These are phyloP conservation scores for Orchesellides sinensis DNA, from an alignment of 2,888 invertebrate species.

Conservation along the genomic window DNA sequence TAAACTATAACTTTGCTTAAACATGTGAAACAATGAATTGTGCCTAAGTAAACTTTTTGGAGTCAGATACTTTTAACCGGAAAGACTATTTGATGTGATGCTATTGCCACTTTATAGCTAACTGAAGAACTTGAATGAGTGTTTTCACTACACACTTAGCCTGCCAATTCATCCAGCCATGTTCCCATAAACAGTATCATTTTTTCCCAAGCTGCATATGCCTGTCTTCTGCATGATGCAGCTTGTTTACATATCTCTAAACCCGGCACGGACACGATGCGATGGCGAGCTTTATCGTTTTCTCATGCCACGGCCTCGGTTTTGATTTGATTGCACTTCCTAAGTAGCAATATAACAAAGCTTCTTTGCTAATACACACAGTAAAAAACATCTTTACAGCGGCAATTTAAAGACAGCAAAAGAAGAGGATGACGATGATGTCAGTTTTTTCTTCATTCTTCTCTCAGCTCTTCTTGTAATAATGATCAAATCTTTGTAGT, in stretches of 20 bases:
- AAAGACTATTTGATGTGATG: constrained; percentile 2
- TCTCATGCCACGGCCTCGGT: constrained; percentile 43
- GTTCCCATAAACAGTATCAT: constrained; percentile 6
- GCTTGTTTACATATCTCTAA: constrained; percentile 53
- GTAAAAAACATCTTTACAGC: not conserved
- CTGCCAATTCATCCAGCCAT: no score
- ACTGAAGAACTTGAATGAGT: not conserved
- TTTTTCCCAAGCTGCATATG: no score
- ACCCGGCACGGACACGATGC: not conserved
- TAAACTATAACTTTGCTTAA: not conserved
- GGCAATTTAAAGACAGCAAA: constrained; percentile 23
- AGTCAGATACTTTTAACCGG: constrained; percentile 32
- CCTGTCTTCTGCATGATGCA: constrained; percentile 28
- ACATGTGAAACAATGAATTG: constrained; percentile 2
- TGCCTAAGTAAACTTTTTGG: no score
- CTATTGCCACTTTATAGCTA: not conserved
- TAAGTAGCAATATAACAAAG: not conserved
- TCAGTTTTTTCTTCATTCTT: constrained; percentile 25
- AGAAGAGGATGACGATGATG: constrained; percentile 43
- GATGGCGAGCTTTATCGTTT: constrained; percentile 23
- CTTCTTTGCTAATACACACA: not conserved
- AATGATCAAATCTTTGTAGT: not conserved
- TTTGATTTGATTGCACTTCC: constrained; percentile 54
- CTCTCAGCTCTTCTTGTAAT: constrained; percentile 22
- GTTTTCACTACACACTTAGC: no score